Evolutionary conservation across 2,113 vertebrate genomes (phyloP), one percentile per base, ranked within the genome.

Genomic region (Aspidoscelis tigris): DNA sequence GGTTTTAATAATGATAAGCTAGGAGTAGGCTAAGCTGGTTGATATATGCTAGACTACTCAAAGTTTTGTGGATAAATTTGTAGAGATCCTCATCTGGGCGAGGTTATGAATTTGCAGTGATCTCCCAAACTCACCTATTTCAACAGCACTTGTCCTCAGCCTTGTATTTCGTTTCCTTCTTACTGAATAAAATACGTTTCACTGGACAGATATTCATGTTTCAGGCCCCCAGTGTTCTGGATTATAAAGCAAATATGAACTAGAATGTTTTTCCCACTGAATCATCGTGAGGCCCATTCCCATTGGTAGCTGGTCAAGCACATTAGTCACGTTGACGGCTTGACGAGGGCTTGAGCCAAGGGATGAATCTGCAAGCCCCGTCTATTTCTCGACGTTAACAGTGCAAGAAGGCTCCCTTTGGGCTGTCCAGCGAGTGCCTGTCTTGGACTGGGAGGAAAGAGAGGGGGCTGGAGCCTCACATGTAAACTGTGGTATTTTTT

Each of bases 401-500:
- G 16, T 73, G 9, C 77, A 22, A 21, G 80, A 82, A 73, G 77
- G 8, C 2, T 6, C 77, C 4, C 12, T 61, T 65, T 53, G 9
- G 24, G 86, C 77, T 4, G 16, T 9, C 22, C 2, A 43, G 14
- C 50, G 66, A 71, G 22, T 9, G 55, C n/a, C 68, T 76, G 43
- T 14, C 4, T 22, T 2, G 0, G 55, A 81, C 1, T 5, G 86
- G 21, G 21, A 18, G 84, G 41, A 66, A 7, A 11, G 84, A 43
- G 55, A 73, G 10, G 47, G 9, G 41, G 33, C 68, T 26, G 50
- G 43, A 66, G 66, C 10, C 75, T 80, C 53, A 1, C 2, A 79
- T 44, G 74, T 76, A 86, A 86, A 76, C 77, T 82, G 69, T 50
- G 66, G 55, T 50, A 66, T 80, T 73, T 85, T 11, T 71, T 80